These are phyloP conservation scores for Melanophora roralis DNA, from an alignment of 2,888 invertebrate genomes.

Conservation along the genomic window DNA sequence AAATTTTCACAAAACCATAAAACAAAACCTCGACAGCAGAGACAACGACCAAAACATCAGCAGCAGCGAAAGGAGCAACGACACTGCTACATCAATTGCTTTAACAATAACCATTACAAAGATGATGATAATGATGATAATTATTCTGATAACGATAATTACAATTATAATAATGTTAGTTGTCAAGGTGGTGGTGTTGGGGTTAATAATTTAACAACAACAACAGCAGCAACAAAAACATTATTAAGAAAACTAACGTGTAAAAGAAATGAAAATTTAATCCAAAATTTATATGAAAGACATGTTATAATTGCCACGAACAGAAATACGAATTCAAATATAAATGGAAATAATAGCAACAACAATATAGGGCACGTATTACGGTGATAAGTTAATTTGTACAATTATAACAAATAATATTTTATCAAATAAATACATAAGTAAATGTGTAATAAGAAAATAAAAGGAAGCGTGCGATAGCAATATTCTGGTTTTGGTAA, in stretches of 20 bases:
- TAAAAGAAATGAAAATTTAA: slow-evolving; percentile 32
- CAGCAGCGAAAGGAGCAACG: slow-evolving; percentile 24
- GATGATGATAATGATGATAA: slow-evolving; percentile 23
- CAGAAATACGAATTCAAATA: slow-evolving; percentile 6
- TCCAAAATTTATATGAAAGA: slow-evolving; percentile 33
- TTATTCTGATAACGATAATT: not conserved
- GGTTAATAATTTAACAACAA: not conserved
- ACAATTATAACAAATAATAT: slow-evolving; percentile 52
- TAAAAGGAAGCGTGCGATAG: not conserved
- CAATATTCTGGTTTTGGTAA: not conserved
- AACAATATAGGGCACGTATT: slow-evolving; percentile 38
- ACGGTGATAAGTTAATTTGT: slow-evolving; percentile 61
- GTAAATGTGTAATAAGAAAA: slow-evolving; percentile 47
- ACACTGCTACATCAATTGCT: slow-evolving; percentile 35
- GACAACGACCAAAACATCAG: slow-evolving; percentile 1
- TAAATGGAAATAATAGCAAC: slow-evolving; percentile 20
- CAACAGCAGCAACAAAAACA: slow-evolving; percentile 1
- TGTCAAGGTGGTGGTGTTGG: not conserved
- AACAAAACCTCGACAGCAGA: slow-evolving; percentile 27
- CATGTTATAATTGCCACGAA: slow-evolving; percentile 33
- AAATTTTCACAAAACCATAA: slow-evolving; percentile 47
- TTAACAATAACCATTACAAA: slow-evolving; percentile 38
- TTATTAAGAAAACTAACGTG: slow-evolving; percentile 1
- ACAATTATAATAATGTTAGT: not conserved
- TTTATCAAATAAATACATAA: no score